phyloP scores from a whole-genome alignment of 35 echinoderm and acorn worm genomes.

The Diadema setosum region DNA sequence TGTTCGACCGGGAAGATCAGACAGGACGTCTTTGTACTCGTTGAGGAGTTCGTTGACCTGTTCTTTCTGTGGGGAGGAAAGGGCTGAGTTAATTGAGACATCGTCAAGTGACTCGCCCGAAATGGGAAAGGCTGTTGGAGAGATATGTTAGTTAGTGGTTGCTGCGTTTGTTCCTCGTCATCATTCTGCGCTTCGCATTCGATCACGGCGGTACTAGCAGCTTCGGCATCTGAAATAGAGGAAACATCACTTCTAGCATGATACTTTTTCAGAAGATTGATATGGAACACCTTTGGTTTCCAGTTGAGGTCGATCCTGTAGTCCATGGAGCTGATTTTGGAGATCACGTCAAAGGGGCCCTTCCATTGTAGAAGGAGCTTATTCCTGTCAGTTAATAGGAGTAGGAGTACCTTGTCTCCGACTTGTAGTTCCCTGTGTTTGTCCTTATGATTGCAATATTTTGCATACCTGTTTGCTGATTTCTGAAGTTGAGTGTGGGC shows the following conservation, averaged over 20 bases:
- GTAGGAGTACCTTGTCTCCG: slow-evolving; percentile 27
- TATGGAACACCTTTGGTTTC: background rate
- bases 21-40: slow-evolving; percentile 27
- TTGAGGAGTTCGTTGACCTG: background rate
- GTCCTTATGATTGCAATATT: slow-evolving; percentile 9
- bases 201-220: background rate
- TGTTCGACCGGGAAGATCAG: slow-evolving; percentile 34
- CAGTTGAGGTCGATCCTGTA: slow-evolving; percentile 1
- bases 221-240: background rate
- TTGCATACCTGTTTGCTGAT: slow-evolving; percentile 1
- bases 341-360: slow-evolving; percentile 21
- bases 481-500: slow-evolving; percentile 26
- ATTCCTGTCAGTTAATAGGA: slow-evolving; percentile 24
- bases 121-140: background rate
- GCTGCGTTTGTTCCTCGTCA: background rate
- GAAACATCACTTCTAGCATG: background rate
- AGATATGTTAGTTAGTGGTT: background rate
- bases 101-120: background rate
- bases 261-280: slow-evolving; percentile 15
- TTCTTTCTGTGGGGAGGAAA: background rate
- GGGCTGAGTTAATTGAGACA: background rate
- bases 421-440: slow-evolving; percentile 27
- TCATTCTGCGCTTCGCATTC: background rate
- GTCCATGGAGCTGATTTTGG: background rate
- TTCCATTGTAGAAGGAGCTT: slow-evolving; percentile 47